Conservation (phyloP, 2,113 vertebrate species). For the Cynoglossus semilaevis region DNA sequence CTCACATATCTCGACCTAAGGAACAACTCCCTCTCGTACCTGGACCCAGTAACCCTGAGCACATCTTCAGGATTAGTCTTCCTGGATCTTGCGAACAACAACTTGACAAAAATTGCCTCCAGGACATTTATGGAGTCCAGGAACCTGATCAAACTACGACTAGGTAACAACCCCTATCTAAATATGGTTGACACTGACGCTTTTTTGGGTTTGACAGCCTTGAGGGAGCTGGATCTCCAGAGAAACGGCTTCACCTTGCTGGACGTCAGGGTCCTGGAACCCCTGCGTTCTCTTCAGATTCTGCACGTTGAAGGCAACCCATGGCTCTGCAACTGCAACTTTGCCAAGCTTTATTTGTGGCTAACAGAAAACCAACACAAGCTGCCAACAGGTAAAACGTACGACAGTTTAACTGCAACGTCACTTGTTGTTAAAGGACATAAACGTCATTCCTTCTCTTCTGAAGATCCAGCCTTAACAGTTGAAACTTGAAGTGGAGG, state of each 20-base stretch:
- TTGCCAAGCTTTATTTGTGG: slow-evolving; percentile 74
- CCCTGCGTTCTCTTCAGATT: slow-evolving; percentile 81
- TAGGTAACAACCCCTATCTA: slow-evolving; percentile 87
- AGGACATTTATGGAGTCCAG: slow-evolving; percentile 84
- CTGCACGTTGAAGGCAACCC: slow-evolving; percentile 91
- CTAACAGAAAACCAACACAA: slow-evolving; percentile 63
- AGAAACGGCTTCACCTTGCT: slow-evolving; percentile 82
- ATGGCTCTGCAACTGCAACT: slow-evolving; percentile 90
- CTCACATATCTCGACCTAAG: slow-evolving; percentile 90
- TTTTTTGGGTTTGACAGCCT: slow-evolving; percentile 83
- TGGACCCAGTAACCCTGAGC: slow-evolving; percentile 86
- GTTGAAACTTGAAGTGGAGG: no score
- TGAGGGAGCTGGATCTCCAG: slow-evolving; percentile 88
- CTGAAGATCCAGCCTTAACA: no score
- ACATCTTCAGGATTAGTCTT: slow-evolving; percentile 86
- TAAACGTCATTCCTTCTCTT: no score
- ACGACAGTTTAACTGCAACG: no score
- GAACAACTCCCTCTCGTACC: slow-evolving; percentile 85
- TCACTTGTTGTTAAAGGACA: no score
- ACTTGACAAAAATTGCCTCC: slow-evolving; percentile 84
- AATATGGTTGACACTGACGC: slow-evolving; percentile 81
- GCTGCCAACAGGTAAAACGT: slow-evolving; percentile 88
- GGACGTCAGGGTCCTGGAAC: slow-evolving; percentile 78
- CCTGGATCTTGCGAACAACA: slow-evolving; percentile 89
- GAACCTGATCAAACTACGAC: slow-evolving; percentile 85